Evolutionary conservation across 1,140 invertebrate species (phyloP), one percentile per base, ranked within the genome.

Genomic region (Lanistes nyassanus): DNA sequence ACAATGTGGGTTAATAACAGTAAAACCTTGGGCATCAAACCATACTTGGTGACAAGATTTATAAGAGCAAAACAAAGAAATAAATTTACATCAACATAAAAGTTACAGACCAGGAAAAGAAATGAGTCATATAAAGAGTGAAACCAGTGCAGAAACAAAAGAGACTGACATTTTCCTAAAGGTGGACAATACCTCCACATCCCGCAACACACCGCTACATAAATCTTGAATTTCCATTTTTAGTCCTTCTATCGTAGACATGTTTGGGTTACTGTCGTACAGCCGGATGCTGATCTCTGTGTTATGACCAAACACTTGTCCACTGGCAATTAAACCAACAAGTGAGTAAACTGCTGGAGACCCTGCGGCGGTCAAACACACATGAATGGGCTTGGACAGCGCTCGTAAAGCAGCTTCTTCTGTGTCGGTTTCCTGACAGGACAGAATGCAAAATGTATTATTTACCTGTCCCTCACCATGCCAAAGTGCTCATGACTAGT

Each of bases 311-410:
- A 89, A 79, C 2, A 88, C 81, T 55, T 87, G 82, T 6, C 87
- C 88, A n/a, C 79, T 78, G 31, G 77, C 79, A 7, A 89, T 74
- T 11, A 79, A 26, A 70, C 80, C 66, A 13, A 88, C 71, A 68
- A 89, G 68, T 64, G 71, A 29, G 68, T 88, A 88, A 74, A 79
- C 81, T 0, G 84, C 78, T 56, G 79, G 69, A 37, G 77, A 82
- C 16, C 68, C 75, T 13, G 87, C 87, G 74, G 83, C 87, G 19
- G 87, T 86, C n/a, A 89, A 84, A 75, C 87, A 89, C 2, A 89
- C 77, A 71, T 85, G 75, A 23, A 89, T 36, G 6, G 87, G 87
- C 9, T 86, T 80, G 56, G 81, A 86, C 37, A 65, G 76, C 0
- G 81, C 75, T 72, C 79, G 83, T 53, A 76, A 77, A 23, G 79